Percentiles rank a stretch among this genome's conserved stretches.
phyloP scores from a whole-genome alignment of 2,113 vertebrate genomes.

The Leptobrachium ailaonicum region DNA sequence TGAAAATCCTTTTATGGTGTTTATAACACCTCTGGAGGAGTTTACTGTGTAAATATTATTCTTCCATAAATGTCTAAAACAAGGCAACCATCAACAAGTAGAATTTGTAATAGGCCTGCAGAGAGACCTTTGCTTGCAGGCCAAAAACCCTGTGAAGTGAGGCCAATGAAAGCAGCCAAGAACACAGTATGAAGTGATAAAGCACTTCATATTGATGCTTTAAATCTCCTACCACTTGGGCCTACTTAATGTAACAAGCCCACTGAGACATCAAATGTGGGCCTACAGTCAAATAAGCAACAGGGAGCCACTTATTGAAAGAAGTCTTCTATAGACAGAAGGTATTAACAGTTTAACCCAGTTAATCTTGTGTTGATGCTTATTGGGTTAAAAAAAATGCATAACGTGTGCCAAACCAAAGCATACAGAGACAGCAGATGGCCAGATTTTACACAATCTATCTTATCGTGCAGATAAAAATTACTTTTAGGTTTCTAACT shows the following conservation, averaged over 20 bases:
- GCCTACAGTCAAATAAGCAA: conserved; percentile 67
- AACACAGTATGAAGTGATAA: conserved; percentile 73
- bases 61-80: conserved; percentile 70
- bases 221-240: conserved; percentile 76
- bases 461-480: background rate
- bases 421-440: conserved; percentile 28
- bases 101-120: conserved; percentile 58
- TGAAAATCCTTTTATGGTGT: conserved; percentile 72
- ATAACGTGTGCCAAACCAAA: conserved; percentile 37
- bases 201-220: conserved; percentile 70
- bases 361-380: conserved; percentile 43
- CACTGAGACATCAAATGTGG: conserved; percentile 68
- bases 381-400: background rate
- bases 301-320: conserved; percentile 72
- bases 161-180: conserved; percentile 70
- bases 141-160: conserved; percentile 59
- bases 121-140: conserved; percentile 61
- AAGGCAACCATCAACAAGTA: conserved; percentile 69
- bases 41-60: conserved; percentile 77
- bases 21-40: conserved; percentile 73
- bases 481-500: background rate
- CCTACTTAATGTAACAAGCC: conserved; percentile 76
- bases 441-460: conserved; percentile 8
- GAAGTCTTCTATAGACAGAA: conserved; percentile 63
- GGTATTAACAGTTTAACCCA: conserved; percentile 58